These are phyloP conservation scores for Xenopus borealis DNA, from an alignment of 2,113 vertebrate genomes.

Conservation along the genomic window DNA sequence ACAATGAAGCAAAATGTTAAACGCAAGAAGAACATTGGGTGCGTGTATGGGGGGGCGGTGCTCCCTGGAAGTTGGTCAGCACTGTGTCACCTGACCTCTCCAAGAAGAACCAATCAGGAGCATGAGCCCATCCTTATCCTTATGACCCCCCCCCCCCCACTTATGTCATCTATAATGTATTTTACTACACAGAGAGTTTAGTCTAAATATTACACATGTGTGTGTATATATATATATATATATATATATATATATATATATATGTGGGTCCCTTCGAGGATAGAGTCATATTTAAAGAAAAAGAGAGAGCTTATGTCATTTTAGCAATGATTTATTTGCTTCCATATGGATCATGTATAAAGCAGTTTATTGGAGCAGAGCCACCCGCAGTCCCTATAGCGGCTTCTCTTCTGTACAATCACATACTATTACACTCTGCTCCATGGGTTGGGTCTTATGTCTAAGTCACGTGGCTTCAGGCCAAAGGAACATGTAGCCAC, in stretches of 20 bases:
- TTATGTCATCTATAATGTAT: slow-evolving; percentile 60
- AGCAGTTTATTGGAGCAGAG: slow-evolving; percentile 27
- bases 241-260: slow-evolving; percentile 66
- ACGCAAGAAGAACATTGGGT: background rate
- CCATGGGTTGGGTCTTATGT: too few relatives aligned
- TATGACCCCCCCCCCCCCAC: slow-evolving; percentile 63
- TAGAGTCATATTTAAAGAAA: slow-evolving; percentile 72
- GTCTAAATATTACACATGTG: slow-evolving; percentile 65
- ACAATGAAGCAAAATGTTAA: background rate
- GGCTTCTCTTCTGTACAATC: slow-evolving; percentile 4
- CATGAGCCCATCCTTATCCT: slow-evolving; percentile 51
- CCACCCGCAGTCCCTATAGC: too few relatives aligned
- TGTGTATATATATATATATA: slow-evolving; percentile 64
- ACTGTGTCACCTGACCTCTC: slow-evolving; percentile 43
- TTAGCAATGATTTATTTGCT: slow-evolving; percentile 68
- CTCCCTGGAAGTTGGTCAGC: too few relatives aligned
- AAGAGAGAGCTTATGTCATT: slow-evolving; percentile 67
- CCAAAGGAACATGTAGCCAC: too few relatives aligned
- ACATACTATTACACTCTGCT: background rate
- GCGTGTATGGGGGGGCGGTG: too few relatives aligned
- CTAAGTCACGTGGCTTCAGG: too few relatives aligned
- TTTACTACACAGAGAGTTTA: slow-evolving; percentile 78
- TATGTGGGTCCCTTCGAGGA: slow-evolving; percentile 63
- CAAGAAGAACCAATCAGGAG: slow-evolving; percentile 50
- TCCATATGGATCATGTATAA: slow-evolving; percentile 58